These are phyloP conservation scores for Cryptoblepharus egeriae DNA, from an alignment of 2,797 vertebrate species.

Conservation along the genomic window DNA sequence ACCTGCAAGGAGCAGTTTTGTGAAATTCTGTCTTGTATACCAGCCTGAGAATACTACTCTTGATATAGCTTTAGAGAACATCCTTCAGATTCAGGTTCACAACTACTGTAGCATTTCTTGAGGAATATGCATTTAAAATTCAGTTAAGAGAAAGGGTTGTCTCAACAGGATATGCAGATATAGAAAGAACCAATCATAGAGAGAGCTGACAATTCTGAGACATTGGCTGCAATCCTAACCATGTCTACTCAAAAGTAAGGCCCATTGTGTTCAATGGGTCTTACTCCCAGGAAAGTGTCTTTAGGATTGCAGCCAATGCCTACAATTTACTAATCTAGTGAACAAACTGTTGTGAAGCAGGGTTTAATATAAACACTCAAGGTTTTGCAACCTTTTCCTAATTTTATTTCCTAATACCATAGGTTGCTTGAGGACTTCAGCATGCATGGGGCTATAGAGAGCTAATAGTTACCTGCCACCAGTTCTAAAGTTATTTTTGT, in stretches of 20 bases:
- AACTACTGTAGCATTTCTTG: not conserved
- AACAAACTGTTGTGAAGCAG: constrained; percentile 44
- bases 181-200: too few relatives aligned
- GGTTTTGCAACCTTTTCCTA: constrained; percentile 60
- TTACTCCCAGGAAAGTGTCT: too few relatives aligned
- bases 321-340: constrained; percentile 19
- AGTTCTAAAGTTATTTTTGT: not conserved
- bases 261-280: too few relatives aligned
- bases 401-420: constrained; percentile 54
- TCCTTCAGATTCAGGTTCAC: not conserved
- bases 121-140: not conserved
- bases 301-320: too few relatives aligned
- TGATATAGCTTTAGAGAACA: constrained; percentile 36
- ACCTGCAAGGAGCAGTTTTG: not conserved
- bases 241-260: too few relatives aligned
- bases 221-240: too few relatives aligned
- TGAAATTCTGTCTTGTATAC: constrained; percentile 33
- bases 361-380: not conserved
- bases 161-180: not conserved
- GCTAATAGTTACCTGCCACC: not conserved
- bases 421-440: constrained; percentile 24
- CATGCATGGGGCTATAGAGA: not conserved
- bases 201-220: too few relatives aligned
- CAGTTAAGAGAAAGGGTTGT: not conserved
- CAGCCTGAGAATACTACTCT: constrained; percentile 43